phyloP scores from a whole-genome alignment of 2,797 vertebrate genomes.

The Sebastes jordani region DNA sequence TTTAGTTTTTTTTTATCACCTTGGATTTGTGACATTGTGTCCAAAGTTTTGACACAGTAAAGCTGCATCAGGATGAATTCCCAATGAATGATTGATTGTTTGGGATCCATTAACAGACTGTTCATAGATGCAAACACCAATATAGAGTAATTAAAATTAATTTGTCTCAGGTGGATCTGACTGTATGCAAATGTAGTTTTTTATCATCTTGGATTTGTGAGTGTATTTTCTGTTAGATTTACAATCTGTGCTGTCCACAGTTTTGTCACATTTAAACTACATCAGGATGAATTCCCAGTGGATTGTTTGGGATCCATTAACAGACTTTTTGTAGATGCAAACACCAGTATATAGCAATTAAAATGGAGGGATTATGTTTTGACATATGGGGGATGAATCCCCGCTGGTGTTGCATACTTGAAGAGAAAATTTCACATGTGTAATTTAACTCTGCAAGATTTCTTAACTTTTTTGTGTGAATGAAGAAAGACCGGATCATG shows the following conservation, averaged over 20 bases:
- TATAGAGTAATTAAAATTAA: neutral
- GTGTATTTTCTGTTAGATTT: too few species aligned
- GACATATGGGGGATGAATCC: neutral
- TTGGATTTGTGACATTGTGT: neutral
- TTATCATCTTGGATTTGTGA: neutral
- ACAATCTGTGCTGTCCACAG: neutral
- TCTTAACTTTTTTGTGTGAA: neutral
- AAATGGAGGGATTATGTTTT: neutral
- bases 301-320: neutral
- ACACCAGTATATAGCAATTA: neutral
- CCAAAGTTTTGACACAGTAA: neutral
- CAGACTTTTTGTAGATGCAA: neutral
- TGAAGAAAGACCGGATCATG: neutral
- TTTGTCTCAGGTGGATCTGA: neutral
- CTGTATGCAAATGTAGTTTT: neutral
- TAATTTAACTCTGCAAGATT: neutral
- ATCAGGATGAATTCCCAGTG: neutral
- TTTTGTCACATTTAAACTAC: neutral
- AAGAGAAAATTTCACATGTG: neutral
- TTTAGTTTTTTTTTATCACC: neutral
- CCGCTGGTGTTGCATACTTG: neutral
- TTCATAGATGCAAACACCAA: neutral
- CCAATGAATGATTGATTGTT: neutral
- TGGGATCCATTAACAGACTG: neutral
- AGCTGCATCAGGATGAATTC: neutral